These are phyloP conservation scores for Eulemur coronatus DNA, from an alignment of 2,797 vertebrate species.

Conservation along the genomic window DNA sequence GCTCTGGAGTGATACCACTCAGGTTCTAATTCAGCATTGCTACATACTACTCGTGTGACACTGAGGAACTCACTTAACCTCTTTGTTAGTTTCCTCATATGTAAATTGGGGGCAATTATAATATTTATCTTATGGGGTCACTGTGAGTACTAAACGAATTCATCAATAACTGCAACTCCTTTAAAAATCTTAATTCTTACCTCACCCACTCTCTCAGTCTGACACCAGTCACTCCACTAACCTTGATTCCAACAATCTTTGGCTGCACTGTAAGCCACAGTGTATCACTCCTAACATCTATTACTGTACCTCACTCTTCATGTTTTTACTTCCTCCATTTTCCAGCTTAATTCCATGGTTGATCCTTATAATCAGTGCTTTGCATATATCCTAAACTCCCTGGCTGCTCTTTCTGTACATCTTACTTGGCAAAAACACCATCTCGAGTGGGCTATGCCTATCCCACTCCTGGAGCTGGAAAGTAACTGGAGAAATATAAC, in stretches of 20 bases:
- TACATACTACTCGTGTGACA: not conserved
- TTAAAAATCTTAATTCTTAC: not conserved
- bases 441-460: not conserved
- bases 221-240: not conserved
- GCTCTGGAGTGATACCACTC: not conserved
- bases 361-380: not conserved
- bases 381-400: not conserved
- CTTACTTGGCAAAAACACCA: not conserved
- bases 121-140: not conserved
- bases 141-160: not conserved
- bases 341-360: not conserved
- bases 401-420: not conserved
- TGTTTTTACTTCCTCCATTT: not conserved
- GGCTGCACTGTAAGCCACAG: not conserved
- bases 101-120: not conserved
- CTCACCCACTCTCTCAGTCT: not conserved
- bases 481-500: not conserved
- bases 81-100: not conserved
- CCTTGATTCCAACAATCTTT: not conserved
- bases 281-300: not conserved
- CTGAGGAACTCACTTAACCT: not conserved
- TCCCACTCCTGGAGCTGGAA: not conserved
- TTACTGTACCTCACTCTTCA: not conserved
- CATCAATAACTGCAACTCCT: not conserved
- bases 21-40: not conserved